Evolutionary conservation across 1,140 invertebrate genomes (phyloP).

Genomic region (Cotesia typhae): DNA sequence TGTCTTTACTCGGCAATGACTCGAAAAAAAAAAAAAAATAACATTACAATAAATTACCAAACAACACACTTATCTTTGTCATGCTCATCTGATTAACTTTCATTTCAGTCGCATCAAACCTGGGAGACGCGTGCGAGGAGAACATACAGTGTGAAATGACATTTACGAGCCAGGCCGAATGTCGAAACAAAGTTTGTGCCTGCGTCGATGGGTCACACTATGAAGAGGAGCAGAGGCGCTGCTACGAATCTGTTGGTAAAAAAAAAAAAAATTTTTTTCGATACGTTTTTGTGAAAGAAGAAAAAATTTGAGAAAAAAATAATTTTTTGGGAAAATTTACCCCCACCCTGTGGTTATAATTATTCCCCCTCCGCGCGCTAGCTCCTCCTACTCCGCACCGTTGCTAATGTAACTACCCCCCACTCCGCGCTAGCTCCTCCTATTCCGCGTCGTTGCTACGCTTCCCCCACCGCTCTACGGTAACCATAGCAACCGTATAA

Average conservation of each 20-base stretch:
- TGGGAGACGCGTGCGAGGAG: slow-evolving; percentile 52
- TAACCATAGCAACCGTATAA: neutral
- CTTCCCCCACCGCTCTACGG: neutral
- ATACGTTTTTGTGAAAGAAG: too few species aligned
- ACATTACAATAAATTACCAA: neutral
- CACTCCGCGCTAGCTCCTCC: too few species aligned
- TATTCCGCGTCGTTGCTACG: too few species aligned
- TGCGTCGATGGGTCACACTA: slow-evolving; percentile 53
- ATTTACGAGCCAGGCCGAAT: slow-evolving; percentile 55
- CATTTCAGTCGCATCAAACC: slow-evolving; percentile 49
- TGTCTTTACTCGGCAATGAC: too few species aligned
- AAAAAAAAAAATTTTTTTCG: slow-evolving; percentile 16
- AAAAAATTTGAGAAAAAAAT: too few species aligned
- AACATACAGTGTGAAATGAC: slow-evolving; percentile 54
- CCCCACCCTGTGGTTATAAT: too few species aligned
- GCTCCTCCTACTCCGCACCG: too few species aligned
- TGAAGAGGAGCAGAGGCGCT: slow-evolving; percentile 42
- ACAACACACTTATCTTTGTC: neutral
- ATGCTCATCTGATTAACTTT: slow-evolving; percentile 12
- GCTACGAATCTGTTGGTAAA: slow-evolving; percentile 55
- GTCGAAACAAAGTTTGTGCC: slow-evolving; percentile 50
- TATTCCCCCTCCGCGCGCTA: too few species aligned
- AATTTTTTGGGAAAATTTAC: too few species aligned
- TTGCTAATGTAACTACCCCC: too few species aligned
- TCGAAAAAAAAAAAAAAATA: neutral